A percentile compares a stretch with the other conserved stretches of the same genome.
phyloP scores from a whole-genome alignment of 2,888 invertebrate species.

The Andrena praecox region DNA sequence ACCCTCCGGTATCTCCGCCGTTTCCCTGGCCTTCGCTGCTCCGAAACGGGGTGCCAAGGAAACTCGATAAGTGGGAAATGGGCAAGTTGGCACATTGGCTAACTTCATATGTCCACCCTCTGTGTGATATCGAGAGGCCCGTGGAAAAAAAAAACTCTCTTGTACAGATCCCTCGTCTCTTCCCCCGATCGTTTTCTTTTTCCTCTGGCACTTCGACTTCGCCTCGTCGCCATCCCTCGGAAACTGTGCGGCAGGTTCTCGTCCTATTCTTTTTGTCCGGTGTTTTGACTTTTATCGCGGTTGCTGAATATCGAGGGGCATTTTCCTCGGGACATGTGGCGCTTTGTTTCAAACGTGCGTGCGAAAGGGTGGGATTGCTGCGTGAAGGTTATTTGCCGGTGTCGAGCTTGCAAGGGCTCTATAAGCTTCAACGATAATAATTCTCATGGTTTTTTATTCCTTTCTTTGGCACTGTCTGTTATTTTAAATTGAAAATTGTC shows the following conservation, averaged over 20 bases:
- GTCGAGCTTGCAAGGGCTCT: not conserved
- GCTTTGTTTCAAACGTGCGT: not conserved
- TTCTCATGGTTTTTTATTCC: too few species aligned
- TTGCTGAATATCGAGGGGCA: conserved; percentile 46
- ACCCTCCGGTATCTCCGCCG: conserved; percentile 42
- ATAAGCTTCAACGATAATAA: too few species aligned
- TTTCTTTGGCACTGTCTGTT: not conserved
- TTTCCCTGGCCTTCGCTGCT: conserved; percentile 8
- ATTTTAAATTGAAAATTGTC: too few species aligned
- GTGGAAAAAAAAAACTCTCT: conserved; percentile 48
- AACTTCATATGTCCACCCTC: conserved; percentile 74
- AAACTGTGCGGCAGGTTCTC: conserved; percentile 37
- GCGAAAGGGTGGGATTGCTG: not conserved
- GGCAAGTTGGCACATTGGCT: conserved; percentile 76
- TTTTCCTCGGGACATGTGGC: conserved; percentile 12
- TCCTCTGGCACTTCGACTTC: conserved; percentile 9
- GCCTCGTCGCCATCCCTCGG: not conserved
- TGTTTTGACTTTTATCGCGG: conserved; percentile 48
- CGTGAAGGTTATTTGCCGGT: not conserved
- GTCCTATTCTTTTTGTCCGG: conserved; percentile 44
- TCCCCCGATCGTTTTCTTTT: conserved; percentile 20
- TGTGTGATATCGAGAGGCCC: conserved; percentile 70
- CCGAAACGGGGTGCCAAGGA: conserved; percentile 50
- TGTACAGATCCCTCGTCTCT: conserved; percentile 28
- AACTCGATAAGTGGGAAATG: conserved; percentile 77